Conservation (phyloP, 2,888 invertebrate genomes). For the Hetaerina titia region DNA sequence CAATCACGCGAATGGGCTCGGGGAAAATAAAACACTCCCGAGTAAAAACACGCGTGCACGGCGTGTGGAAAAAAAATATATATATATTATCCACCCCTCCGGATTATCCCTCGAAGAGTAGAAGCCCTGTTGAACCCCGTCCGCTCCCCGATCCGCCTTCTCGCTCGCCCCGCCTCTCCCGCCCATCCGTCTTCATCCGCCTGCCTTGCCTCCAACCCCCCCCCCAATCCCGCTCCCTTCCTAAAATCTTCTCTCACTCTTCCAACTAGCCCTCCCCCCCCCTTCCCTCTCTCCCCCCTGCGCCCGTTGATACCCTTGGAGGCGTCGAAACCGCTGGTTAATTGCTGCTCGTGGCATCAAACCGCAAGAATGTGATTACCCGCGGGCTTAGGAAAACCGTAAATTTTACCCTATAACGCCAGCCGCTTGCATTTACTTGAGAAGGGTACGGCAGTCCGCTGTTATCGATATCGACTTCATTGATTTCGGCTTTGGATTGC, state of each 20-base stretch:
- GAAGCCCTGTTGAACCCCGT: background rate
- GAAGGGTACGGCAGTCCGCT: background rate
- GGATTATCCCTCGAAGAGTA: background rate
- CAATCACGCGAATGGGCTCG: background rate
- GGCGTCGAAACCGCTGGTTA: constrained; percentile 18
- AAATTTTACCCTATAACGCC: background rate
- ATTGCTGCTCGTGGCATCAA: background rate
- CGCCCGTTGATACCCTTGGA: background rate
- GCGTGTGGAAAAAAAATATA: background rate
- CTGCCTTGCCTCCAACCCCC: background rate
- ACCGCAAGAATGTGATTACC: constrained; percentile 27
- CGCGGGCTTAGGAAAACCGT: background rate
- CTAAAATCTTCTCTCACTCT: too few species aligned
- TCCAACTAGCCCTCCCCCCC: too few species aligned
- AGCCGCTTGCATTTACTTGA: background rate
- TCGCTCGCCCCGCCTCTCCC: background rate
- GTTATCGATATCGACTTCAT: constrained; percentile 5
- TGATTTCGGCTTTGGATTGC: background rate
- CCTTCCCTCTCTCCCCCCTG: background rate
- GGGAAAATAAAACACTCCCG: background rate
- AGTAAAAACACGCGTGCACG: background rate
- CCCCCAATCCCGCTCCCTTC: background rate
- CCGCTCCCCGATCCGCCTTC: background rate
- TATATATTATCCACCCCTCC: too few species aligned
- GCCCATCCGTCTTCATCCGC: too few species aligned